Conservation (phyloP, 2,113 vertebrate genomes). For the Microtus pennsylvanicus region DNA sequence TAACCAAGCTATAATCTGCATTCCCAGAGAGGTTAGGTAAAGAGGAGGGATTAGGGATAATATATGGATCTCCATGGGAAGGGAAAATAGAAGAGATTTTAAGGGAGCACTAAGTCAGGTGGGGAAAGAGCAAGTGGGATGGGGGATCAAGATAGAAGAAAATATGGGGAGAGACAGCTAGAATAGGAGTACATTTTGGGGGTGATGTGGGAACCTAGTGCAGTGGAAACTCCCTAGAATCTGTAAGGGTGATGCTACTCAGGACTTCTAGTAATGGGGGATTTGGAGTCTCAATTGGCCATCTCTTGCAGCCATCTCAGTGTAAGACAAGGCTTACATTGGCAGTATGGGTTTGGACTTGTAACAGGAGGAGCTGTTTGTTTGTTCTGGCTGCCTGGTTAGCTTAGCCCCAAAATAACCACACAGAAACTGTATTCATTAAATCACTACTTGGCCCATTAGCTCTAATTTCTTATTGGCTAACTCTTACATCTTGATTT, state of each 20-base stretch:
- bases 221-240: not conserved
- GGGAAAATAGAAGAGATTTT: not conserved
- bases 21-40: not conserved
- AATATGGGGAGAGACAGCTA: not conserved
- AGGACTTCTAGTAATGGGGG: not conserved
- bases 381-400: no score
- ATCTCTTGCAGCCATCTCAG: not conserved
- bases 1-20: not conserved
- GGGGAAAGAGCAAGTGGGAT: not conserved
- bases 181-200: not conserved
- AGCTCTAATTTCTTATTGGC: no score
- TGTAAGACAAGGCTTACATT: not conserved
- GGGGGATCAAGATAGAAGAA: not conserved
- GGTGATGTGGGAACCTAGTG: not conserved
- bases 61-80: not conserved
- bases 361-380: no score
- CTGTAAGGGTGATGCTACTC: not conserved
- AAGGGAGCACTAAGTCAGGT: not conserved
- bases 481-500: no score
- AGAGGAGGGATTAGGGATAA: not conserved
- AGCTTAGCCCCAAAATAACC: no score
- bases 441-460: no score
- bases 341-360: not conserved
- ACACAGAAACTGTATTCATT: no score
- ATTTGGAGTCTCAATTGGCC: not conserved